Percentiles rank a stretch among this genome's conserved stretches.
Evolutionary conservation across 2,888 invertebrate species (phyloP).

Genomic region (Dolichopus griseipennis): DNA sequence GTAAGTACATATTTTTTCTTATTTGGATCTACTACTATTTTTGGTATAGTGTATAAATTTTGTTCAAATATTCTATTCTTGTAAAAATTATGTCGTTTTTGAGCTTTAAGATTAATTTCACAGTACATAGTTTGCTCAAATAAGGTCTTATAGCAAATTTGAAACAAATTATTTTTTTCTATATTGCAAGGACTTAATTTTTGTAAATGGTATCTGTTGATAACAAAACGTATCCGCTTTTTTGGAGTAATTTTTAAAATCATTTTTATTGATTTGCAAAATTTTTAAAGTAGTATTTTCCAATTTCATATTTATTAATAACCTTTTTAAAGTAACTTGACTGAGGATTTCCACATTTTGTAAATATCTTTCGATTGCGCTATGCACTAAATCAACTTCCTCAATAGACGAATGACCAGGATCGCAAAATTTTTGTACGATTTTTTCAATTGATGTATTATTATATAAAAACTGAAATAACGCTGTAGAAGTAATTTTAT

Average conservation of each 20-base stretch:
- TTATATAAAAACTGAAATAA: too few relatives aligned
- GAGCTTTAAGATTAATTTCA: too few relatives aligned
- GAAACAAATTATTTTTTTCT: too few relatives aligned
- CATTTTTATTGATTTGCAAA: not conserved
- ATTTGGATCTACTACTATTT: too few relatives aligned
- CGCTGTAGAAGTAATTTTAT: not conserved
- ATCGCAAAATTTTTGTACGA: too few relatives aligned
- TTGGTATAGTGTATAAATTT: too few relatives aligned
- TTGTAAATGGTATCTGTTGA: not conserved
- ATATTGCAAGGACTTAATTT: not conserved
- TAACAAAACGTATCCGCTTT: not conserved
- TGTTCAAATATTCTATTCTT: too few relatives aligned
- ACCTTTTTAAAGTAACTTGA: not conserved
- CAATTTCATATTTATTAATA: not conserved
- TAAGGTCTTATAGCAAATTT: too few relatives aligned
- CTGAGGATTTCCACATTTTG: not conserved
- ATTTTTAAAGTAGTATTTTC: not conserved
- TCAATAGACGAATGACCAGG: not conserved
- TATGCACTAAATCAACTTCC: slow-evolving; percentile 11
- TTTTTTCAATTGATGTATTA: too few relatives aligned
- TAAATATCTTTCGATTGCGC: slow-evolving; percentile 11
- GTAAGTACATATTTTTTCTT: too few relatives aligned
- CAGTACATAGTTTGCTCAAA: too few relatives aligned
- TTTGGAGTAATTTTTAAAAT: not conserved
- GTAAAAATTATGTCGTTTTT: too few relatives aligned